A percentile compares a stretch with the other conserved stretches of the same genome.
phyloP scores from a whole-genome alignment of 2,888 invertebrate genomes.

The Halictus ligatus region DNA sequence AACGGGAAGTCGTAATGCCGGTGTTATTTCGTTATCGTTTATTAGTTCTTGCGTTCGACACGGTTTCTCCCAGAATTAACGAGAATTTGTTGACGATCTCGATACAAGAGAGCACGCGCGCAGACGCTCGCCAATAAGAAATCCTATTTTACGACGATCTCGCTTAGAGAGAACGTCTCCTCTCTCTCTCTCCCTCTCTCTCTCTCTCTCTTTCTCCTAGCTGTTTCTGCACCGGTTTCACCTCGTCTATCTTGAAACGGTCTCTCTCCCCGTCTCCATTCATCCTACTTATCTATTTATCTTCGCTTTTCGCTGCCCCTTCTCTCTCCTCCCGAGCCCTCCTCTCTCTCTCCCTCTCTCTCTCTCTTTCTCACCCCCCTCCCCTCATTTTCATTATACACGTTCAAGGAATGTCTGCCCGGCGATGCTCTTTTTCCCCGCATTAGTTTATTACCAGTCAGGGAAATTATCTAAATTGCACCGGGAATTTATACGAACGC shows the following conservation, averaged over 20 bases:
- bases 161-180: not conserved
- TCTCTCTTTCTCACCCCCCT: not conserved
- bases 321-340: not conserved
- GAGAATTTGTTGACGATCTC: conserved; percentile 50
- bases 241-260: conserved; percentile 18
- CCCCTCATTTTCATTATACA: conserved; percentile 25
- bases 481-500: conserved; percentile 50
- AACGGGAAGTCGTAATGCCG: conserved; percentile 68
- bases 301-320: conserved; percentile 12
- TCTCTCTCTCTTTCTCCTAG: not conserved
- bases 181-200: not conserved
- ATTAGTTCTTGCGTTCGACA: conserved; percentile 61
- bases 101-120: conserved; percentile 33
- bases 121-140: conserved; percentile 38
- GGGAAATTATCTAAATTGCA: conserved; percentile 59
- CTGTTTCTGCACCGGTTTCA: conserved; percentile 3
- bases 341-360: not conserved
- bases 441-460: conserved; percentile 59
- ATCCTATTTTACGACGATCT: conserved; percentile 50
- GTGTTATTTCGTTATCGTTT: conserved; percentile 66
- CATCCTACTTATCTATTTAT: conserved; percentile 33
- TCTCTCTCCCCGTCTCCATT: conserved; percentile 17
- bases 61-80: conserved; percentile 49
- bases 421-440: conserved; percentile 38
- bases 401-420: conserved; percentile 31